A percentile compares a stretch with the other conserved stretches of the same genome.
phyloP scores from a whole-genome alignment of 2,113 vertebrate genomes.

The Phyllopteryx taeniolatus region DNA sequence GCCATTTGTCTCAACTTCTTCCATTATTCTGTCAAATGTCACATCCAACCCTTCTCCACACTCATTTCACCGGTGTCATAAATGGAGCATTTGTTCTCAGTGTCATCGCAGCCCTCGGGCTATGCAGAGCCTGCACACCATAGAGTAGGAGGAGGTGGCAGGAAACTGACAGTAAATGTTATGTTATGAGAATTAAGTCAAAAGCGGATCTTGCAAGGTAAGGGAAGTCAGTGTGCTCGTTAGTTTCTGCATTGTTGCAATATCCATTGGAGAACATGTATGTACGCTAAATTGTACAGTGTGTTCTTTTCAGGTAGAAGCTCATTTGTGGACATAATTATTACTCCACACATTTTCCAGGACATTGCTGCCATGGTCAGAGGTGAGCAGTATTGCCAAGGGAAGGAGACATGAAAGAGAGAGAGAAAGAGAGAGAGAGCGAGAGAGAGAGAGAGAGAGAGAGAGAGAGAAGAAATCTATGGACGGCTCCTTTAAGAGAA shows the following conservation, averaged over 20 bases:
- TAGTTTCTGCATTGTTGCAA: neutral
- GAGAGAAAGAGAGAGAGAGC: neutral
- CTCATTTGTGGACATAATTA: conserved; percentile 48
- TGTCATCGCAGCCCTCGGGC: conserved; percentile 43
- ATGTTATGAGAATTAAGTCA: conserved; percentile 26
- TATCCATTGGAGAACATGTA: neutral
- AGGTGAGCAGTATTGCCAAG: conserved; percentile 28
- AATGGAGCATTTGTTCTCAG: conserved; percentile 22
- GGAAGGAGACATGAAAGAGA: conserved; percentile 3
- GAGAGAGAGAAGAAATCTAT: conserved; percentile 8
- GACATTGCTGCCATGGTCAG: conserved; percentile 34
- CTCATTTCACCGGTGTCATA: conserved; percentile 42
- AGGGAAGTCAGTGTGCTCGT: neutral
- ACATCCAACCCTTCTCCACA: conserved; percentile 4
- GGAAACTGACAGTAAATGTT: conserved; percentile 11
- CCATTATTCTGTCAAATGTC: conserved; percentile 29
- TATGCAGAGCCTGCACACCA: conserved; percentile 13
- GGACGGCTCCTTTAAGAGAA: conserved; percentile 48
- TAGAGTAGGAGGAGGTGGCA: conserved; percentile 4
- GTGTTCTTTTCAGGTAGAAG: neutral
- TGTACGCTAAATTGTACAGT: neutral
- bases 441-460: neutral
- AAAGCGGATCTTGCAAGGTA: conserved; percentile 13
- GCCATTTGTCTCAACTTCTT: conserved; percentile 23
- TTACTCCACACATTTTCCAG: conserved; percentile 35